Conservation (phyloP, 2,113 vertebrate species). For the Carollia perspicillata region DNA sequence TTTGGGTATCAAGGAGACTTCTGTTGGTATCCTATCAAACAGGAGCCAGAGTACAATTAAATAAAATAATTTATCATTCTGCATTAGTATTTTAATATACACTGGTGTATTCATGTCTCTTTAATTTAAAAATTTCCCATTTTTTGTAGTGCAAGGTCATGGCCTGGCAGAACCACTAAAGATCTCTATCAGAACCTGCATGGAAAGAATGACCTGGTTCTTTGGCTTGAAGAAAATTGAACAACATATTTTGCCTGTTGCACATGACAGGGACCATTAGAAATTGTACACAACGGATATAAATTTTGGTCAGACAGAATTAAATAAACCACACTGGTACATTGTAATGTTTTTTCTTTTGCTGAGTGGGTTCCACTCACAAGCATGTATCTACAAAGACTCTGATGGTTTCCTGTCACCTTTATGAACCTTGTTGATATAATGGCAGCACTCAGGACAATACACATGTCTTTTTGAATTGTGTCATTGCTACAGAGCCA, state of each 20-base stretch:
- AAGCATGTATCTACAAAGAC: not conserved
- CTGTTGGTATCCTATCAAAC: not conserved
- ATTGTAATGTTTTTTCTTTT: not conserved
- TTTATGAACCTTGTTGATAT: not conserved
- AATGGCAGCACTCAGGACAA: not conserved
- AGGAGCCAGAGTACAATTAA: not conserved
- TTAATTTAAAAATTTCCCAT: conserved; percentile 14
- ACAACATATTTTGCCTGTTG: not conserved
- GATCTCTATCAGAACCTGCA: not conserved
- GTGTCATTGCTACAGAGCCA: not conserved
- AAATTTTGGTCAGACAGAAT: not conserved
- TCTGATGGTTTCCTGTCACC: not conserved
- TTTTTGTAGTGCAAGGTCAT: not conserved
- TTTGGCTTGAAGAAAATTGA: not conserved
- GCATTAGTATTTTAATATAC: conserved; percentile 26
- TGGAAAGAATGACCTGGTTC: not conserved
- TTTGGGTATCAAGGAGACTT: not conserved
- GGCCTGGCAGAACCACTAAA: not conserved
- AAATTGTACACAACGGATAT: not conserved
- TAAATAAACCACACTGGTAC: not conserved
- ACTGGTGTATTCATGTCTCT: not conserved
- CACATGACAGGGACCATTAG: not conserved
- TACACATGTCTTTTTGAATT: not conserved
- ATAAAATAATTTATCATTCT: not conserved
- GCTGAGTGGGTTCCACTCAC: not conserved